Base-by-base conservation (phyloP, 2,113 vertebrate species). In the Procavia capensis region DNA sequence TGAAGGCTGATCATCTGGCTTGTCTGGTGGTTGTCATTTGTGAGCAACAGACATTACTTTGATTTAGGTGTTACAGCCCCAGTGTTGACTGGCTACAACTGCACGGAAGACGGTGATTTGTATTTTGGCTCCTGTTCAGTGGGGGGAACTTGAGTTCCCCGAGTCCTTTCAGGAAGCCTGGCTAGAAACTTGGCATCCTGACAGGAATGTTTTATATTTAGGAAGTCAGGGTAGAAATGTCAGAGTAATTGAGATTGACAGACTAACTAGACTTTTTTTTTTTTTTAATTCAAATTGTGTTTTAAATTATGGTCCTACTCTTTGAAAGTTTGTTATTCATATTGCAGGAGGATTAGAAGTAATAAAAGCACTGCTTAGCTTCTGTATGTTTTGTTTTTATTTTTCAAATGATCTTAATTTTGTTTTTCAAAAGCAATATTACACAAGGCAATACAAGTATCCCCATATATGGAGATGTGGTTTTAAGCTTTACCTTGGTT, bases 181-280 rank as follows among this genome's bases (percentile, higher is more conserved):
- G 88, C 34, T 57, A 89, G 70, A 64, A 90, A 84, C 16, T 10
- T 92, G 45, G 79, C 96, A 70, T 36, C 0, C 0, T 13, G 43
- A 84, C 47, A 95, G 87, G 68, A 92, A 94, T 92, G 91, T 94
- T 96, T 88, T 93, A 22, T 50, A 6, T 41, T 96, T 89, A 93
- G 80, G 66, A 88, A 90, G 80, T 94, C 74, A 78, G 34, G 80
- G 20, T 94, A 39, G 0, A 1, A 85, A 24, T 11, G 0, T 41
- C 2, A 81, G 61, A 72, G 20, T 96, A 80, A 63, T 87, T 94
- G 86, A 57, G 83, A 79, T 84, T 50, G 79, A 92, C 59, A 88
- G 54, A 90, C 17, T 85, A 64, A 92, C 45, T 81, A 45, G 85
- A 70, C 43, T 57, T 79, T 85, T 59, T 80, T 79, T 85, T 59